These are phyloP conservation scores for Sebastes fasciatus DNA, from an alignment of 2,113 vertebrate species.

Conservation along the genomic window DNA sequence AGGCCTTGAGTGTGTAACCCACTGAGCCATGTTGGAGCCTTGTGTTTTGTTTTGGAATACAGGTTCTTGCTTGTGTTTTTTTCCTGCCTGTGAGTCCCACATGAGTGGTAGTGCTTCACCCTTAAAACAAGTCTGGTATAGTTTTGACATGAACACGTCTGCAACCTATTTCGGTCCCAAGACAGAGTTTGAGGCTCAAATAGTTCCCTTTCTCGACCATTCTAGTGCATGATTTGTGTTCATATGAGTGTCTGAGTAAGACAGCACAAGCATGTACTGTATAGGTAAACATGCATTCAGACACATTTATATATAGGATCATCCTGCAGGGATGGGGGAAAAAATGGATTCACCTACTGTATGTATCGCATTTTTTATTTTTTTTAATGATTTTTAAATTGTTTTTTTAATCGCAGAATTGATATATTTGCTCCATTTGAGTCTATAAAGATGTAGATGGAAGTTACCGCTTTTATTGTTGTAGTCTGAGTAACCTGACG, in stretches of 20 bases:
- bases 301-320: background rate
- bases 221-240: background rate
- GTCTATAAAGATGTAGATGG: no score
- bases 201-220: background rate
- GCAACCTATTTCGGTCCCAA: background rate
- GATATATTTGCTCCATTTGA: no score
- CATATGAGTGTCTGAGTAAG: background rate
- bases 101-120: slow-evolving; percentile 13
- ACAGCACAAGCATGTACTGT: background rate
- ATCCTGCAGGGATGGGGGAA: background rate
- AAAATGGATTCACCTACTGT: no score
- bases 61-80: slow-evolving; percentile 31
- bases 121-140: background rate
- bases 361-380: no score
- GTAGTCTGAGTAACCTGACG: no score
- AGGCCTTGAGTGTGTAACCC: slow-evolving; percentile 50
- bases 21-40: slow-evolving; percentile 55
- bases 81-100: background rate
- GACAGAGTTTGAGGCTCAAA: slow-evolving; percentile 1
- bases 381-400: no score
- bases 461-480: no score
- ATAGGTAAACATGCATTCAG: background rate
- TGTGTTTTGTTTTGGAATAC: slow-evolving; percentile 54
- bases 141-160: slow-evolving; percentile 8
- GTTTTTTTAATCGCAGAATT: no score